Evolutionary conservation across 30 jellyfish, hydroid and myxozoan genomes (phyloP).

Genomic region (Aurelia sp.): DNA sequence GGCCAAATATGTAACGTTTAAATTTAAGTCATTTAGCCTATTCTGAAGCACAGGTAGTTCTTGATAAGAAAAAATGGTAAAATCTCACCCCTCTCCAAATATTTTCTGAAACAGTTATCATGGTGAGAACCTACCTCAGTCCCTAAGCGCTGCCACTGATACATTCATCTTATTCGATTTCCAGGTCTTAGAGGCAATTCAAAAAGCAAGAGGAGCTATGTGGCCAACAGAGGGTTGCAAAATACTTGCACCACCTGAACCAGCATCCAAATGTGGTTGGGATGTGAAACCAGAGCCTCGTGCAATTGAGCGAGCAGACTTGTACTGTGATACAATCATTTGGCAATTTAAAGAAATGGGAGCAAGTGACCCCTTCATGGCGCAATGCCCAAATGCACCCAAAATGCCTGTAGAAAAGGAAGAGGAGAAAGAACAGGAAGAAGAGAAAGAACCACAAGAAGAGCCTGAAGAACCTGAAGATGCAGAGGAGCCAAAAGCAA

Average conservation of each 20-base stretch:
- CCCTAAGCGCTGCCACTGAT: not conserved
- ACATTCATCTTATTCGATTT: not conserved
- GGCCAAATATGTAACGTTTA: too few relatives aligned
- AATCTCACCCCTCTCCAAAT: too few relatives aligned
- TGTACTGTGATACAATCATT: slow-evolving; percentile 71
- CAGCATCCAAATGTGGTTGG: slow-evolving; percentile 68
- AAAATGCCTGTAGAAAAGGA: slow-evolving; percentile 26
- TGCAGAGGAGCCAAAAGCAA: too few relatives aligned
- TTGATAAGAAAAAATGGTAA: too few relatives aligned
- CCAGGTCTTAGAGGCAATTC: slow-evolving; percentile 53
- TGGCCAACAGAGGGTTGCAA: slow-evolving; percentile 65
- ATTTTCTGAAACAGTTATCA: too few relatives aligned
- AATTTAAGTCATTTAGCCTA: too few relatives aligned
- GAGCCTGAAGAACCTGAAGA: not conserved
- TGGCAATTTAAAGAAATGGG: slow-evolving; percentile 85
- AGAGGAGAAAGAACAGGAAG: not conserved
- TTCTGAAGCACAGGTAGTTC: too few relatives aligned
- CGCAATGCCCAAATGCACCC: slow-evolving; percentile 69
- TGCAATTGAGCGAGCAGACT: slow-evolving; percentile 60
- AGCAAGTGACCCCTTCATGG: slow-evolving; percentile 73
- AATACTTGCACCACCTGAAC: slow-evolving; percentile 67
- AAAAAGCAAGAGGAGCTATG: slow-evolving; percentile 64
- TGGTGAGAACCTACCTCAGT: too few relatives aligned
- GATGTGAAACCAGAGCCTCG: slow-evolving; percentile 64
- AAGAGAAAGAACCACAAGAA: slow-evolving; percentile 7